phyloP scores from a whole-genome alignment of 92 coral and sea anemone genomes.

The Siderastrea radians region DNA sequence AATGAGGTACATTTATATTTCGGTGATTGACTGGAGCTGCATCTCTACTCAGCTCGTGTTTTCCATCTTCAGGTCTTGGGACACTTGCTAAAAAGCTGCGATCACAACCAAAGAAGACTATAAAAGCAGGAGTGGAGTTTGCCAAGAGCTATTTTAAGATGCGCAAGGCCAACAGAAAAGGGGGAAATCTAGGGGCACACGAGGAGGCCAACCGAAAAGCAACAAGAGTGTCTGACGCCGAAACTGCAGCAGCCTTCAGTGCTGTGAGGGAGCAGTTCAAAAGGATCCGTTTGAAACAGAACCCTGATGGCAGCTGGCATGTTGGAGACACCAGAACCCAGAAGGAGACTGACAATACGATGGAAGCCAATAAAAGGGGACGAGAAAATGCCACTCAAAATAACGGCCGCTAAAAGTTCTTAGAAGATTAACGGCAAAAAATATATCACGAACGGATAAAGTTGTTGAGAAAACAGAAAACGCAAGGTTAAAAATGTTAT shows the following conservation, averaged over 20 bases:
- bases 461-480: no score
- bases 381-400: conserved; percentile 44
- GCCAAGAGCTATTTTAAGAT: conserved; percentile 68
- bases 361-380: conserved; percentile 78
- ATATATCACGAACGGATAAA: no score
- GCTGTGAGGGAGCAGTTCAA: conserved; percentile 84
- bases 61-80: conserved; percentile 62
- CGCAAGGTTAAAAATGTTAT: no score
- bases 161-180: conserved; percentile 51
- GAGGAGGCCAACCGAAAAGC: conserved; percentile 75
- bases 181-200: conserved; percentile 76
- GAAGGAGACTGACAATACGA: conserved; percentile 62
- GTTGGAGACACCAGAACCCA: conserved; percentile 81
- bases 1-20: no score
- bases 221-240: conserved; percentile 52
- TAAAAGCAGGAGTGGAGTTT: conserved; percentile 48
- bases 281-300: conserved; percentile 60
- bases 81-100: conserved; percentile 57
- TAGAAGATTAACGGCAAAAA: no score
- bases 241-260: conserved; percentile 77
- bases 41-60: no score
- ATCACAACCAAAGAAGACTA: conserved; percentile 51
- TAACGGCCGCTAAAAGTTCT: background rate
- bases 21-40: no score
- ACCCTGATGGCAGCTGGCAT: conserved; percentile 69